Base-by-base conservation (phyloP, 2,888 invertebrate genomes). In the Netelia inedita region DNA sequence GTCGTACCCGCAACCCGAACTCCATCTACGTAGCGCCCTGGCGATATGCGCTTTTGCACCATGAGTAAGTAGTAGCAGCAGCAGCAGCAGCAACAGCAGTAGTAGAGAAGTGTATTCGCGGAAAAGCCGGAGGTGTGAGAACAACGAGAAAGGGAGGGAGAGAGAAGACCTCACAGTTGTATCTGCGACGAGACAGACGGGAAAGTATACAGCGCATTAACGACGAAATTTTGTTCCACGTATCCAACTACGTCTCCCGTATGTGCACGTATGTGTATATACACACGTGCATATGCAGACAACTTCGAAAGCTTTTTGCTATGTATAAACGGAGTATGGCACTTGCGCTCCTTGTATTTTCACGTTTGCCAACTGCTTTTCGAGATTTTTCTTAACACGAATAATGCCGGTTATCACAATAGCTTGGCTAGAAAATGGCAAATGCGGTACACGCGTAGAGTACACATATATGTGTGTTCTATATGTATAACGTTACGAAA, bases 401-500 rank as follows among this genome's bases (percentile, higher is more conserved):
- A 91, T 89, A 72, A 50, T 11, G 61, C 57, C 16, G 91, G 90
- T 90, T 92, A 91, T 92, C 91, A 87, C 90, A 90, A 91, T 91
- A 89, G 91, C 89, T 87, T 87, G 74, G 65, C 74, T 75, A 74
- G 85, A 83, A 83, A 82, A 79, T 59, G 74, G 68, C 73, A 61
- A 80, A 68, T 61, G n/a, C n/a, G 16, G 35, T 46, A 19, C 16
- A 53, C 65, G 11, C 35, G 14, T 61, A 50, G 61, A 23, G 23
- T 28, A 9, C 21, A 71, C 16, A 41, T 59, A 50, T 57, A 19
- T 28, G 14, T 3, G 23, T 61, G 8, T 61, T 23, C 14, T 35
- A 35, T 23, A 28, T 61, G 23, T 57, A 28, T 14, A 14, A 55
- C 14, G 55, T 55, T 57, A 50, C 14, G 19, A 69, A 57, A 72